These are phyloP conservation scores for Gobionotothen gibberifrons DNA, from an alignment of 2,797 vertebrate genomes.

Conservation along the genomic window DNA sequence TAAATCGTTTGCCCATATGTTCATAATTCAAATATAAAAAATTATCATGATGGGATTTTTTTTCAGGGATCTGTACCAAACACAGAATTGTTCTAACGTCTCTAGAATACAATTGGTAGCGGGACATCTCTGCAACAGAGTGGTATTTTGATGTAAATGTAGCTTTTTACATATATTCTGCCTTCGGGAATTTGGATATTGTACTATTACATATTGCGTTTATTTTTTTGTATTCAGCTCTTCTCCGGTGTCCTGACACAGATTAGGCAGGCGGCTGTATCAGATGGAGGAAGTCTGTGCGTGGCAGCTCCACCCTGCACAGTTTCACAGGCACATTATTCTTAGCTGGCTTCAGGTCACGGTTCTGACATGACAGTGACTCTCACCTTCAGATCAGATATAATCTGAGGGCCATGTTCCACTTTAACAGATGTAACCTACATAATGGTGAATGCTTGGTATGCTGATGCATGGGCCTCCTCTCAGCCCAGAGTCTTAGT, in stretches of 20 bases:
- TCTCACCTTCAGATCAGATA: slow-evolving; percentile 15
- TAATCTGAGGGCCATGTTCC: neutral
- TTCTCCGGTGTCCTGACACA: slow-evolving; percentile 4
- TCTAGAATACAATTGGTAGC: too few species aligned
- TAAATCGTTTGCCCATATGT: too few species aligned
- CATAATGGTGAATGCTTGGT: slow-evolving; percentile 2
- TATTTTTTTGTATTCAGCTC: too few species aligned
- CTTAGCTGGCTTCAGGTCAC: neutral
- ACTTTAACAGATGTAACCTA: neutral
- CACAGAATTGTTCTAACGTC: too few species aligned
- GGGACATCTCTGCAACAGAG: too few species aligned
- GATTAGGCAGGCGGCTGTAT: slow-evolving; percentile 28
- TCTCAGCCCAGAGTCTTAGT: neutral
- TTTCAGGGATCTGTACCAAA: too few species aligned
- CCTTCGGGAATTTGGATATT: too few species aligned
- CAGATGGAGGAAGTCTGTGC: slow-evolving; percentile 18
- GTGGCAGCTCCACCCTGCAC: neutral
- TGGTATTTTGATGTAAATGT: too few species aligned
- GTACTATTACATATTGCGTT: too few species aligned
- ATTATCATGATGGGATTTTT: too few species aligned
- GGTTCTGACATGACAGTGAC: slow-evolving; percentile 8
- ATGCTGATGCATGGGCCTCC: neutral
- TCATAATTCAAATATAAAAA: too few species aligned
- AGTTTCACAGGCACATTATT: neutral
- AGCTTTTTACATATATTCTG: too few species aligned